These are phyloP conservation scores for Latrodectus hesperus DNA, from an alignment of 2,888 invertebrate species.

Conservation along the genomic window DNA sequence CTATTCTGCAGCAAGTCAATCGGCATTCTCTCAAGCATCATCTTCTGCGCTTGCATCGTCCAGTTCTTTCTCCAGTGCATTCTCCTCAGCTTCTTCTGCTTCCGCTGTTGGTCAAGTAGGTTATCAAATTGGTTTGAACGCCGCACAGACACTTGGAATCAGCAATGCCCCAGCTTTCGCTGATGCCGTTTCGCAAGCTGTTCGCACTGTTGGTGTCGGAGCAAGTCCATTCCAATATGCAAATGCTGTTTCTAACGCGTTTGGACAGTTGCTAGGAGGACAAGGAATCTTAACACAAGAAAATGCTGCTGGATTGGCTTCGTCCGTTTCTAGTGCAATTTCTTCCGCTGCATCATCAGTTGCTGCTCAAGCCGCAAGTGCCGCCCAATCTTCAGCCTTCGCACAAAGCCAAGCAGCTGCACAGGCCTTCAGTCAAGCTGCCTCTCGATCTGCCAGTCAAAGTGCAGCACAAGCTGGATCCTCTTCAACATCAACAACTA, in stretches of 20 bases:
- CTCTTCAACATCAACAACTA: not conserved
- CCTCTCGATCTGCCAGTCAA: not conserved
- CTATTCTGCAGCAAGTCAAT: too few species aligned
- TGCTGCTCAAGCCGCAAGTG: not conserved
- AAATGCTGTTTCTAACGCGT: not conserved
- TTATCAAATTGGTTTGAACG: too few species aligned
- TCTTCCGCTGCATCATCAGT: conserved; percentile 5
- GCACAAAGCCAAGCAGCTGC: not conserved
- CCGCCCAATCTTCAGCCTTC: conserved; percentile 13
- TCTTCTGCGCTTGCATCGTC: too few species aligned
- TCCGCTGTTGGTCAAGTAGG: too few species aligned
- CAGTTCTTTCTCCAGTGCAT: too few species aligned
- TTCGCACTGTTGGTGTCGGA: not conserved
- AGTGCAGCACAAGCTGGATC: not conserved
- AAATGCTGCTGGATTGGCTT: conserved; percentile 18
- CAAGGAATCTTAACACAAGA: not conserved
- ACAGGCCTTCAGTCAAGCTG: not conserved
- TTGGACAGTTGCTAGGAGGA: not conserved
- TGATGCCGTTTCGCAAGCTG: conserved; percentile 4
- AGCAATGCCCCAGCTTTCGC: not conserved
- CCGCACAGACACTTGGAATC: not conserved
- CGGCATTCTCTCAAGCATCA: too few species aligned
- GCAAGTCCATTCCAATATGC: conserved; percentile 9
- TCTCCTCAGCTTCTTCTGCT: too few species aligned
- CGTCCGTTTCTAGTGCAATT: conserved; percentile 7